Conservation (phyloP, 2,888 invertebrate species). For the Scrobipalpa costella region DNA sequence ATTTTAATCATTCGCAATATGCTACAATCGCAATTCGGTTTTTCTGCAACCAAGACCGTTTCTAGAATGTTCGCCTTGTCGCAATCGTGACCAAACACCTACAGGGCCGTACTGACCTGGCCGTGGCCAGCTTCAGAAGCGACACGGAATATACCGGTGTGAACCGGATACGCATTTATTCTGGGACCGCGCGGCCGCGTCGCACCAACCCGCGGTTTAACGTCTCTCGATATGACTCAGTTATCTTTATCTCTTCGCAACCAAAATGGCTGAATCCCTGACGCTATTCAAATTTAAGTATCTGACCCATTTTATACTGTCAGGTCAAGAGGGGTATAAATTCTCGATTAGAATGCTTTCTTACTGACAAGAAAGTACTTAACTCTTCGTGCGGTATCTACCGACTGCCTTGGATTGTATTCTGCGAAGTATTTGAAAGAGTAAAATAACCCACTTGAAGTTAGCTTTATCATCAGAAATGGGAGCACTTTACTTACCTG, state of each 20-base stretch:
- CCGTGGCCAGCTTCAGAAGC: constrained; percentile 34
- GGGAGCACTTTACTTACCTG: too few species aligned
- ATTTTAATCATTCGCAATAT: too few species aligned
- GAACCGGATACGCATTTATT: constrained; percentile 58
- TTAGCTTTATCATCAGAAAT: too few species aligned
- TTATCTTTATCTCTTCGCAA: constrained; percentile 11
- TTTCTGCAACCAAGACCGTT: too few species aligned
- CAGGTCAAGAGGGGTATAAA: constrained; percentile 8
- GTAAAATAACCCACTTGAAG: too few species aligned
- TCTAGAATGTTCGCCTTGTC: background rate
- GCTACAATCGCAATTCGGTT: too few species aligned
- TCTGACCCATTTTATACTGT: constrained; percentile 18
- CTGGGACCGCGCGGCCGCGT: constrained; percentile 40
- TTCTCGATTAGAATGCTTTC: constrained; percentile 7
- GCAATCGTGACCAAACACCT: constrained; percentile 24
- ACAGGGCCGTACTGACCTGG: constrained; percentile 49
- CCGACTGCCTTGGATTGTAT: too few species aligned
- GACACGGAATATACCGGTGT: constrained; percentile 36
- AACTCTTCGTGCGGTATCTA: background rate
- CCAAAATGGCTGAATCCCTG: constrained; percentile 11
- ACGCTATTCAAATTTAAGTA: constrained; percentile 24
- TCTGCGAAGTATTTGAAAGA: too few species aligned
- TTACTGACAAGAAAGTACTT: background rate
- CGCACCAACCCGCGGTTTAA: constrained; percentile 40
- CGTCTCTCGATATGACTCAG: background rate